Evolutionary conservation across 2,797 vertebrate species (phyloP).

Genomic region (Sternarchorhynchus goeldii): DNA sequence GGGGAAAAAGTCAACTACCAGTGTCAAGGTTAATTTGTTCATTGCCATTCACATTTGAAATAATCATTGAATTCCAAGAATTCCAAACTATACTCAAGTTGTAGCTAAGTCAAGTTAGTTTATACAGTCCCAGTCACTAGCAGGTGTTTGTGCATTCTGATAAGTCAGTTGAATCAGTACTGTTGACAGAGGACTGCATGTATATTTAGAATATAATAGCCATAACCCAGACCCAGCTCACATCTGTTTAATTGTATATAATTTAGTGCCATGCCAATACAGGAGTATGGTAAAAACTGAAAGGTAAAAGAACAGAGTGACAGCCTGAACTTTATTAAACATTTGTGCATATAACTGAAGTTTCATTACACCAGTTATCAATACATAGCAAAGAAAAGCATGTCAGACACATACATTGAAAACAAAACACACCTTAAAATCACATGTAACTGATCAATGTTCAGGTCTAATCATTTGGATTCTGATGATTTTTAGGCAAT

Average conservation of each 20-base stretch:
- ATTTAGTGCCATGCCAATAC: not conserved
- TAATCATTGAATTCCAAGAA: not conserved
- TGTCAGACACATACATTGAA: not conserved
- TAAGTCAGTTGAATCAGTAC: not conserved
- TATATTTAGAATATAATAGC: constrained; percentile 4
- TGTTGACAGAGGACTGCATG: not conserved
- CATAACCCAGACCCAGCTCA: not conserved
- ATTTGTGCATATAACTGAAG: not conserved
- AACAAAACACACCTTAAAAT: constrained; percentile 15
- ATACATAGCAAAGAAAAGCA: not conserved
- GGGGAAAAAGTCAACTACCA: too few relatives aligned
- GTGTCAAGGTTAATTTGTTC: too few relatives aligned
- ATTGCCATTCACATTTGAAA: too few relatives aligned
- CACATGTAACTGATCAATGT: not conserved
- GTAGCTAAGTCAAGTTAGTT: not conserved
- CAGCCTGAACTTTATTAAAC: constrained; percentile 8
- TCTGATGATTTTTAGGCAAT: not conserved
- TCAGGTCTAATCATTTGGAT: not conserved
- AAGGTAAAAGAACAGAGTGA: not conserved
- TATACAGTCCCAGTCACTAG: not conserved
- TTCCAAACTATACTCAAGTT: not conserved
- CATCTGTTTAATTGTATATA: not conserved
- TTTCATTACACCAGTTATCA: not conserved
- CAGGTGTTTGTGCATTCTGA: not conserved
- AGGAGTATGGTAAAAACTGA: not conserved